Base-by-base conservation (phyloP, 2,797 vertebrate species). In the Gallinago stenura region DNA sequence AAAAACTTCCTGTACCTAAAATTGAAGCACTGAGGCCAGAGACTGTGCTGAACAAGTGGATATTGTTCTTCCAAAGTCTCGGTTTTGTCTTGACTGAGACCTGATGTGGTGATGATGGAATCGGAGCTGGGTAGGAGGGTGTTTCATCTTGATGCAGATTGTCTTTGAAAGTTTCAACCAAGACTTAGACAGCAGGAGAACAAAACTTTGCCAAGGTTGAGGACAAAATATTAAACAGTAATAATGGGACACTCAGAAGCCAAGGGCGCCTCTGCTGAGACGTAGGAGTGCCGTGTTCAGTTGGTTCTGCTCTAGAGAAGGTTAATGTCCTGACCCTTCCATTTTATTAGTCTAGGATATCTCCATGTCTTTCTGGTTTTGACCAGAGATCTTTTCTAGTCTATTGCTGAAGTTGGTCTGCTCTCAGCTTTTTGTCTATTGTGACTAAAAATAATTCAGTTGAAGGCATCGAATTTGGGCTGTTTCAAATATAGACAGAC, bases 361-460 rank as follows among this genome's bases (percentile, higher is more conserved):
- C 77, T 93, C 48, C 20, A 7, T 33, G 45, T 93, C 86, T 84
- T 72, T 73, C 73, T 84, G 31, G 58, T 54, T 76, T 93, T 87
- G 81, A 82, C 77, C 92, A 72, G 70, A 87, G 77, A 89, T 54
- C 58, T 90, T 79, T 89, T 33, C 35, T 43, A 93, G 28, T 43
- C n/a, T 73, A 18, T 60, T 62, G 69, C 61, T 83, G 56, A 69
- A 82, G 48, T 5, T 93, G 85, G n/a, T 81, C 83, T 93, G n/a
- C 94, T 96, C 62, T 90, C 65, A 78, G 65, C 81, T 70, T 96
- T 96, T 82, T 88, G 71, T 93, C 73, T 92, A 1, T 60, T 80
- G 75, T 39, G 50, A 35, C 83, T 92, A 94, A 96, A 95, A 96
- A 96, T 95, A 95, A 73, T 64, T 73, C 41, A 50, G 39, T 97